Evolutionary conservation across 30 jellyfish, hydroid and myxozoan genomes (phyloP), one percentile per base, ranked within the genome.

Genomic region (Hydra vulgaris): DNA sequence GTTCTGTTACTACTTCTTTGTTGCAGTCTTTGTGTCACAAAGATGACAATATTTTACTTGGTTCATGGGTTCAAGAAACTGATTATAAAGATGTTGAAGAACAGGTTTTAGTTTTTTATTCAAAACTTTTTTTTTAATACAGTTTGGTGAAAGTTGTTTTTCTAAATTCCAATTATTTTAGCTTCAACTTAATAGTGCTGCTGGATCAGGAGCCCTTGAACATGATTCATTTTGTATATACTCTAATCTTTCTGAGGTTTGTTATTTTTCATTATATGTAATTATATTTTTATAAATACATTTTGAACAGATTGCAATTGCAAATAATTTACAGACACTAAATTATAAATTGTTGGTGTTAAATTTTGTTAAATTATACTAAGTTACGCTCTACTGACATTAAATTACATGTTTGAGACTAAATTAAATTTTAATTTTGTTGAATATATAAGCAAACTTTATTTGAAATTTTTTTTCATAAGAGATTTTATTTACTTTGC

Each of bases 61-160:
- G 98, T 27, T 85, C 98, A n/a, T 92, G 98, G 98, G 70, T 92
- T 79, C 98, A 92, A 79, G 98, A 92, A 78, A 92, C 98, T 20
- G 98, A 92, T 61, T 95, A 92, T 75, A 80, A 85, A 55, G 88
- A 83, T 26, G 98, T 92, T 8, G 98, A 92, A 77, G 98, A 92
- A 71, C 98, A 92, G 94, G 98, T 92, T n/a, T n/a, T n/a, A n/a
- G n/a, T n/a, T 1, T 25, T 0, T 76, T 54, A n/a, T 76, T 53
- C 54, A 23, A n/a, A 22, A 23, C 78, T 19, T 26, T 18, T 26
- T 19, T 18, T 74, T 19, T 16, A 22, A 76, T 78, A 66, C 8
- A 78, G 69, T 0, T 15, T 53, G 7, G 76, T 3, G 25, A 3
- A 19, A 3, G 15, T 40, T 40, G 12, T 40, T 40, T 40, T 12